These are phyloP conservation scores for Neria commutata DNA, from an alignment of 2,888 invertebrate species.

Conservation along the genomic window DNA sequence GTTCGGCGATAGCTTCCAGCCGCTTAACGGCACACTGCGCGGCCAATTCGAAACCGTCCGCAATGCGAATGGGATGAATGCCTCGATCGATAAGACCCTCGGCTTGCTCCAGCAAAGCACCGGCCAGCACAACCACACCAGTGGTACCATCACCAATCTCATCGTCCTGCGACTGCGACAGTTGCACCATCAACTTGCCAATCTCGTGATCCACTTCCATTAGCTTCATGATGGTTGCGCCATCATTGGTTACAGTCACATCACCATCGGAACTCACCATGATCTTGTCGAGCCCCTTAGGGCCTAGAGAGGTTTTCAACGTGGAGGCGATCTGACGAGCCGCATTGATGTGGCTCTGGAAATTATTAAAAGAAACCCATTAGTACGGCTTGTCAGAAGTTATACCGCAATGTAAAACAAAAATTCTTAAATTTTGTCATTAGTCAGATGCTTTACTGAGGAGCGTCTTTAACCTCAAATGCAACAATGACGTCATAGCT, in stretches of 20 bases:
- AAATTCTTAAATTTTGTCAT: constrained; percentile 36
- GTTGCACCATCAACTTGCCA: constrained; percentile 95
- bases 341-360: constrained; percentile 97
- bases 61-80: constrained; percentile 97
- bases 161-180: constrained; percentile 98
- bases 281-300: constrained; percentile 97
- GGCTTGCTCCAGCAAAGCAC: constrained; percentile 93
- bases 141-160: constrained; percentile 99
- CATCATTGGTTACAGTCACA: constrained; percentile 97
- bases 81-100: constrained; percentile 91
- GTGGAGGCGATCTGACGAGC: constrained; percentile 90
- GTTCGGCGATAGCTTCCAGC: constrained; percentile 86
- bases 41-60: constrained; percentile 98
- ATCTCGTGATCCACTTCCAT: constrained; percentile 99
- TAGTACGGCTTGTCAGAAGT: too few species aligned
- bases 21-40: constrained; percentile 86
- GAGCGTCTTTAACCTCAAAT: constrained; percentile 49
- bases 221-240: constrained; percentile 97
- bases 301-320: constrained; percentile 92
- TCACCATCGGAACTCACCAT: constrained; percentile 97
- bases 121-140: constrained; percentile 87
- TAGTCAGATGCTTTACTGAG: background rate
- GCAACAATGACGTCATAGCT: background rate
- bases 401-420: too few species aligned
- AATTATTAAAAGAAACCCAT: constrained; percentile 35